These are phyloP conservation scores for Rhagium mordax DNA, from an alignment of 2,888 invertebrate genomes.

Conservation along the genomic window DNA sequence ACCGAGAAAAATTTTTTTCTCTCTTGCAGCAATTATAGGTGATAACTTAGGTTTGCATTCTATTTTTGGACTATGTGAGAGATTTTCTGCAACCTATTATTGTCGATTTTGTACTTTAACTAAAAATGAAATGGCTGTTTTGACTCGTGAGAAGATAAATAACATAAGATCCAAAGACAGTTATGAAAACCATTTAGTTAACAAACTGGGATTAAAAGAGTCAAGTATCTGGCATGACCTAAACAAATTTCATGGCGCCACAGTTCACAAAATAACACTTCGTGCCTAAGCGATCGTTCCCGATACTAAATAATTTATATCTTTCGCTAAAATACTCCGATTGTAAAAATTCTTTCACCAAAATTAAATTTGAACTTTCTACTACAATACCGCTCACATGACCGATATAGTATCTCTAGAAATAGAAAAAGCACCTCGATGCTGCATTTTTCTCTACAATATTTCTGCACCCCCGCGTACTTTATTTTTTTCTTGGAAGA, in stretches of 20 bases:
- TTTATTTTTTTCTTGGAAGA: no score
- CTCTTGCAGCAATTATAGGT: not conserved
- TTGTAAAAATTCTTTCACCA: no score
- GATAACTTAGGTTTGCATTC: not conserved
- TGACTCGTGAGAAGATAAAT: not conserved
- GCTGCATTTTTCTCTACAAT: no score
- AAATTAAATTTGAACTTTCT: no score
- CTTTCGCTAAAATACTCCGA: no score
- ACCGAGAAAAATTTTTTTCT: not conserved
- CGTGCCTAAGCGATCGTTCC: no score
- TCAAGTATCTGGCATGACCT: slow-evolving; percentile 30
- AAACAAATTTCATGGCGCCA: slow-evolving; percentile 35
- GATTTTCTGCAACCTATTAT: not conserved
- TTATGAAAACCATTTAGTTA: not conserved
- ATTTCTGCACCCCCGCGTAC: no score
- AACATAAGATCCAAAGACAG: not conserved
- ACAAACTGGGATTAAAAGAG: slow-evolving; percentile 33
- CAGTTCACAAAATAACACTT: no score
- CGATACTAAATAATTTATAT: no score
- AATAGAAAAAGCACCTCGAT: no score
- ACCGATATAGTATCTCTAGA: no score
- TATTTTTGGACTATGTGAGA: not conserved
- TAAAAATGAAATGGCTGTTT: not conserved
- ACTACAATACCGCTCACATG: no score
- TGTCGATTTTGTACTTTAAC: not conserved